Conservation (phyloP, 1,140 invertebrate species). For the Sitobion miscanthi region DNA sequence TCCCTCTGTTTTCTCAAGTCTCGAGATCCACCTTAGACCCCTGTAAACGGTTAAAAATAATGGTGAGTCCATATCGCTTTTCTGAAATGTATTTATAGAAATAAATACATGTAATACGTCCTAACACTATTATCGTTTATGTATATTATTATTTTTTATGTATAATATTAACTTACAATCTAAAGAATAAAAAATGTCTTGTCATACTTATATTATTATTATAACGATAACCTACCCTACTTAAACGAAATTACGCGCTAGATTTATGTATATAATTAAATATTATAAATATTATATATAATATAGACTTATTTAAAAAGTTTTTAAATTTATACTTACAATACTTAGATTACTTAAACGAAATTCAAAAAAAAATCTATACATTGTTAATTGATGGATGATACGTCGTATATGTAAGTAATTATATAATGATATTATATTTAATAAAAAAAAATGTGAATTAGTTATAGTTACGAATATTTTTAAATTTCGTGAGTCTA, state of each 20-base stretch:
- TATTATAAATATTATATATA: not conserved
- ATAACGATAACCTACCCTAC: not conserved
- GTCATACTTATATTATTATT: not conserved
- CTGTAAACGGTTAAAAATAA: conserved; percentile 48
- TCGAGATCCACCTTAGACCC: not conserved
- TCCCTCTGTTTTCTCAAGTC: conserved; percentile 49
- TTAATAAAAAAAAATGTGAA: conserved; percentile 12
- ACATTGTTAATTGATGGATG: conserved; percentile 57
- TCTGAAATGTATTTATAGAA: not conserved
- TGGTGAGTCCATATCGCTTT: conserved; percentile 28
- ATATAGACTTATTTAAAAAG: not conserved
- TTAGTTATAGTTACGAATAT: not conserved
- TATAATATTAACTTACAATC: conserved; percentile 1
- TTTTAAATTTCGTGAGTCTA: conserved; percentile 1
- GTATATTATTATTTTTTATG: not conserved
- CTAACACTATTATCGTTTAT: not conserved
- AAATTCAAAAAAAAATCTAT: not conserved
- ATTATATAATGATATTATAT: conserved; percentile 15
- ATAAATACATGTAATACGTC: conserved; percentile 2
- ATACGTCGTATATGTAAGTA: conserved; percentile 38
- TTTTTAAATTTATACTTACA: not conserved
- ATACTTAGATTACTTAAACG: not conserved
- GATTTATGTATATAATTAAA: not conserved
- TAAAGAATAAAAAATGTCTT: conserved; percentile 22
- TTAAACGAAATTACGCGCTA: not conserved